phyloP scores from a whole-genome alignment of 2,888 invertebrate species.

The Ophion ventricosus region DNA sequence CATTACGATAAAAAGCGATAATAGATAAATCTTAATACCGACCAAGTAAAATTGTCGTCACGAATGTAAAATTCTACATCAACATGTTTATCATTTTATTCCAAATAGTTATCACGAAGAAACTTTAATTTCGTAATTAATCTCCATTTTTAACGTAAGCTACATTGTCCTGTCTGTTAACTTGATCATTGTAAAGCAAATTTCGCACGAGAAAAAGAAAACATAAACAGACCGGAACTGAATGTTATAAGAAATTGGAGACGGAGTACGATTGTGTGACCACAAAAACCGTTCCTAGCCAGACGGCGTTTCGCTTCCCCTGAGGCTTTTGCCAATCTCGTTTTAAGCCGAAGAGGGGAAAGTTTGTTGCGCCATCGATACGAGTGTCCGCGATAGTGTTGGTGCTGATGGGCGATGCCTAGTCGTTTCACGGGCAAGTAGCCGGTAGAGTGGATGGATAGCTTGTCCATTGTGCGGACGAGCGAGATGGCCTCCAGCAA shows the following conservation, averaged over 20 bases:
- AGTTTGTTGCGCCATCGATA: conserved; percentile 35
- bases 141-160: too few species aligned
- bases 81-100: too few species aligned
- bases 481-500: conserved; percentile 81
- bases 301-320: conserved; percentile 43
- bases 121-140: too few species aligned
- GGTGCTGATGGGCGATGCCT: conserved; percentile 76
- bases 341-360: conserved; percentile 13
- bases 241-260: conserved; percentile 23
- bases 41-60: too few species aligned
- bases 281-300: conserved; percentile 36
- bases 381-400: conserved; percentile 69
- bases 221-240: neutral
- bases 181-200: conserved; percentile 1
- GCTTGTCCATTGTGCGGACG: conserved; percentile 80
- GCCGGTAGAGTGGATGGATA: conserved; percentile 79
- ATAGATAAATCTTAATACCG: too few species aligned
- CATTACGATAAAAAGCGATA: too few species aligned
- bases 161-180: too few species aligned
- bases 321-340: conserved; percentile 45
- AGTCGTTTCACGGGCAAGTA: conserved; percentile 68
- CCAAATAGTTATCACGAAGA: too few species aligned
- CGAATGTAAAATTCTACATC: too few species aligned
- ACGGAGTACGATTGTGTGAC: neutral
- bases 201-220: conserved; percentile 4